phyloP scores from a whole-genome alignment of 2,888 invertebrate species.

The Dione juno region DNA sequence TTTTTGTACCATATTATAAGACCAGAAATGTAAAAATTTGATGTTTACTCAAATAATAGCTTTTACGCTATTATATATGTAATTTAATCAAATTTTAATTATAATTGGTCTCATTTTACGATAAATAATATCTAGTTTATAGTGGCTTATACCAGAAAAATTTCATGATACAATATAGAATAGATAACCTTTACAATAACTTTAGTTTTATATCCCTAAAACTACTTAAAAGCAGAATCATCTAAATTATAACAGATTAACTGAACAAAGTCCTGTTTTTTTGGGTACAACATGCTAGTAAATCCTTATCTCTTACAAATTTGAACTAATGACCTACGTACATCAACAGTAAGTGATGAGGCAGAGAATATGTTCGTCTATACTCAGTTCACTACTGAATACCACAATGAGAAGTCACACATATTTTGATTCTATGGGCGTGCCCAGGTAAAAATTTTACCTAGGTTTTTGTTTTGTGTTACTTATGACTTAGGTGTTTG shows the following conservation, averaged over 20 bases:
- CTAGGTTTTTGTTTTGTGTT: slow-evolving; percentile 28
- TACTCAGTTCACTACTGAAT: slow-evolving; percentile 77
- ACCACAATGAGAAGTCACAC: slow-evolving; percentile 81
- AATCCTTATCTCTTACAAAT: slow-evolving; percentile 40
- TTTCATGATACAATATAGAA: not conserved
- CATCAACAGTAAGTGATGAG: slow-evolving; percentile 81
- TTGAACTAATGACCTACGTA: slow-evolving; percentile 77
- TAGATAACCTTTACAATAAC: slow-evolving; percentile 53
- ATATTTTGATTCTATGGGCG: slow-evolving; percentile 75
- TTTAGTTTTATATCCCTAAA: slow-evolving; percentile 16
- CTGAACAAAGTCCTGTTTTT: slow-evolving; percentile 34
- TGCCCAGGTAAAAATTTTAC: slow-evolving; percentile 72
- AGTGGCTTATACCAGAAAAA: not conserved
- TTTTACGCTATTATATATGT: not conserved
- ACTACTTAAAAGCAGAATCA: slow-evolving; percentile 36
- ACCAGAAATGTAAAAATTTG: not conserved
- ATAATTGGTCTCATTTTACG: not conserved
- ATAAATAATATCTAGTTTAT: not conserved
- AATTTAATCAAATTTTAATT: not conserved
- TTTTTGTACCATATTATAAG: not conserved
- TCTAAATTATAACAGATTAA: slow-evolving; percentile 44
- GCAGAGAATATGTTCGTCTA: slow-evolving; percentile 72
- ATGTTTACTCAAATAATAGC: not conserved
- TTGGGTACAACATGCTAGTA: slow-evolving; percentile 19
- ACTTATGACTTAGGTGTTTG: slow-evolving; percentile 11